phyloP scores from a whole-genome alignment of 2,797 vertebrate species.

The Chanos chanos region DNA sequence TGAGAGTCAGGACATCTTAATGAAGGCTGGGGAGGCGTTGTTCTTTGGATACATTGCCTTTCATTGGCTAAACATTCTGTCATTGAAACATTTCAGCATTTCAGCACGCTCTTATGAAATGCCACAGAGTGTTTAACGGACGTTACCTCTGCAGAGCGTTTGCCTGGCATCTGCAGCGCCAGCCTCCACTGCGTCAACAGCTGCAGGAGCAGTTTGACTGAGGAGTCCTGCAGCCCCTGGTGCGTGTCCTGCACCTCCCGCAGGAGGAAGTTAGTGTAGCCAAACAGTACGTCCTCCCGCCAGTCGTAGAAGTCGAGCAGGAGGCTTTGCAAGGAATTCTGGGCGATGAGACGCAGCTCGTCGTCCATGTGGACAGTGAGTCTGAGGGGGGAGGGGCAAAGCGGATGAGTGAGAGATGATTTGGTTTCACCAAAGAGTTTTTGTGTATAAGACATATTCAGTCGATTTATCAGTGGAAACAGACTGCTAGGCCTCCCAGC shows the following conservation, averaged over 20 bases:
- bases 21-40: no score
- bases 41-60: no score
- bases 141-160: conserved; percentile 69
- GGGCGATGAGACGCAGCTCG: conserved; percentile 94
- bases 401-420: no score
- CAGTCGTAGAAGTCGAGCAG: conserved; percentile 96
- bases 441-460: no score
- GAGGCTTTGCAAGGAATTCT: conserved; percentile 95
- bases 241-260: conserved; percentile 95
- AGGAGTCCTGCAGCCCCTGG: conserved; percentile 90
- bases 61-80: no score
- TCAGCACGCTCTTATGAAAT: background rate
- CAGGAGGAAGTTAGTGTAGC: conserved; percentile 94
- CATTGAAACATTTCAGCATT: background rate
- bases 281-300: conserved; percentile 96
- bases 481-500: no score
- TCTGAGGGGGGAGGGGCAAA: no score
- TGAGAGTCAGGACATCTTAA: no score
- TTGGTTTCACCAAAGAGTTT: no score
- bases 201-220: conserved; percentile 93
- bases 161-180: conserved; percentile 81
- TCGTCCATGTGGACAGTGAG: conserved; percentile 98
- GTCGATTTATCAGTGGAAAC: no score
- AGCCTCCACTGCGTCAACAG: conserved; percentile 96
- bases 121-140: no score